Base-by-base conservation (phyloP, 2,888 invertebrate species). In the Macroteleia sp. region DNA sequence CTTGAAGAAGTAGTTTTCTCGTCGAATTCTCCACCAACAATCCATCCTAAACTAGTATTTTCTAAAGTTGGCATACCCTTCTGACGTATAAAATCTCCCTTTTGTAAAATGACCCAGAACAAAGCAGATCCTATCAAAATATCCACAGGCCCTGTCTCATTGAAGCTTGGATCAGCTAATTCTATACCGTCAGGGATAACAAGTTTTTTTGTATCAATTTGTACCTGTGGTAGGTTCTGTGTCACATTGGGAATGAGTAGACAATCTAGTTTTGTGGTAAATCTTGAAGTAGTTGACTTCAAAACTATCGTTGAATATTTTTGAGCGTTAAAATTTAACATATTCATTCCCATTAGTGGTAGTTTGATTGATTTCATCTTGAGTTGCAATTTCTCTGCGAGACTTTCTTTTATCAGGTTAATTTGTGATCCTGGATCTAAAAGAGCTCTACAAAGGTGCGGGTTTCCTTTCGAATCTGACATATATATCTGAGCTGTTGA, bases 341-440 rank as follows among this genome's bases (percentile, higher is more conserved):
- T 4, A 30, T 30, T 30, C 5, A 10, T 30, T 30, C 6, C 30
- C 5, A 10, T 9, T 4, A 30, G 5, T 2, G 30, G 30, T 8
- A 30, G 30, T 30, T 30, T 30, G 10, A 10, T 30, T 2, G 5
- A 10, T 9, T 10, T 30, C 8, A 16, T n/a, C 10, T 17, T 22
- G 1, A 57, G 8, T 42, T 30, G 28, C n/a, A 57, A 20, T 28
- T 17, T 42, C 17, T 14, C 20, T 9, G 12, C 44, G 8, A 57
- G 28, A 5, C n/a, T 16, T 25, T 57, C 42, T 22, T 14, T 57
- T 17, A 57, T 42, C 8, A 57, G 2, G 28, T 42, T 57, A 3
- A 17, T 10, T 16, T 57, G 57, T 3, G 57, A 57, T n/a, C 48
- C 62, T 4, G 48, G 48, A 17, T 62, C 62, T 16, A 62, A 28